Evolutionary conservation across 2,888 invertebrate species (phyloP).

Genomic region (Brachypterus glaber): DNA sequence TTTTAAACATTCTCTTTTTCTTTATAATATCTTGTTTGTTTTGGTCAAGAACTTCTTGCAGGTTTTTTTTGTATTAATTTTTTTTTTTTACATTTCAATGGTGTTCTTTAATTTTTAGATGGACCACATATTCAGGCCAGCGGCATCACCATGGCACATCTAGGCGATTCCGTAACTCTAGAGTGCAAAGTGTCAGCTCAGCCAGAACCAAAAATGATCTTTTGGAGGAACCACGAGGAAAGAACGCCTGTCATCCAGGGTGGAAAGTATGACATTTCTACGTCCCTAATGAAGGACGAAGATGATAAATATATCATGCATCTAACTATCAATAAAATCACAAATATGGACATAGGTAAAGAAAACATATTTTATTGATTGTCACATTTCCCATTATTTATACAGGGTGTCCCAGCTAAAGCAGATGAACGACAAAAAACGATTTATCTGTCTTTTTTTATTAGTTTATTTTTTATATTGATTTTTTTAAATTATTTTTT

Average conservation of each 20-base stretch:
- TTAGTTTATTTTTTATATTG: too few species aligned
- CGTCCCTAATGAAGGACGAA: conserved; percentile 53
- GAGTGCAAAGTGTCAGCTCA: conserved; percentile 71
- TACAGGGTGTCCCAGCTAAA: too few species aligned
- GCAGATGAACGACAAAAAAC: too few species aligned
- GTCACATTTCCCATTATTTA: too few species aligned
- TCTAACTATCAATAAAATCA: conserved; percentile 61
- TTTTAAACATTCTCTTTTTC: not conserved
- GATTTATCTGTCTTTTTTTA: too few species aligned
- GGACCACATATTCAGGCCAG: conserved; percentile 67
- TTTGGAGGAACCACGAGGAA: conserved; percentile 70
- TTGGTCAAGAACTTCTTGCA: too few species aligned
- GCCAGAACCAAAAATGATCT: conserved; percentile 70
- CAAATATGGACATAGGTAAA: conserved; percentile 58
- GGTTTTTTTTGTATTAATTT: conserved; percentile 1
- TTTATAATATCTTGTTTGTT: too few species aligned
- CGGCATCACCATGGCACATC: conserved; percentile 66
- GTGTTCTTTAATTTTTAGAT: conserved; percentile 45
- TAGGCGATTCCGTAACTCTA: conserved; percentile 65
- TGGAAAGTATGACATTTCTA: conserved; percentile 60
- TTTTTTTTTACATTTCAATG: not conserved
- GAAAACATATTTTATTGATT: too few species aligned
- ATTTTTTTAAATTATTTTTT: too few species aligned
- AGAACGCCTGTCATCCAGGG: conserved; percentile 68
- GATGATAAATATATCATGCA: conserved; percentile 64